Evolutionary conservation across 2,113 vertebrate species (phyloP), one percentile per base, ranked within the genome.

Genomic region (Recurvirostra avosetta): DNA sequence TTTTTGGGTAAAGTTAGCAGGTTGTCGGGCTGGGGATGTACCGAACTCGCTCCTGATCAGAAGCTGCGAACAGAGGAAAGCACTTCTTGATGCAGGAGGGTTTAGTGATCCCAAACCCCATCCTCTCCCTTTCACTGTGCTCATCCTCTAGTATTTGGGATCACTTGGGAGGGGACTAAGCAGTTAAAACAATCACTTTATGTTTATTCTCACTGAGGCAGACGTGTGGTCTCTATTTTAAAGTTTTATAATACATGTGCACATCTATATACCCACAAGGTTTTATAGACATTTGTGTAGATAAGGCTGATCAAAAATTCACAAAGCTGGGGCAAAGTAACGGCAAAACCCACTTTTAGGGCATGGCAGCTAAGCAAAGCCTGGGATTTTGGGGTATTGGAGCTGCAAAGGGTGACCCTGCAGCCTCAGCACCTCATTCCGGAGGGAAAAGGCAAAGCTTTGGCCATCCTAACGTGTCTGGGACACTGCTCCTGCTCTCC

Each of bases 401-500:
- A 66, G 53, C 16, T 62, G 19, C 47, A 12, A 19, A 73, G 13
- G 38, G 40, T 52, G 47, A 45, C 47, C 22, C 15, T 71, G 47
- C 20, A 9, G 8, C n/a, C 27, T 63, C 45, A n/a, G 26, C 34
- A 34, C 23, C 58, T 40, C 14, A 3, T 36, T 65, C 68, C 8
- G 32, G 23, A 12, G 27, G 36, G 45, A 18, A 16, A 49, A 86
- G 21, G 53, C 27, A 56, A 73, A 92, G 30, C 19, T 88, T 34
- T 73, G 40, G 9, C 63, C 32, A 6, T 14, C 16, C 70, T 14
- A 1, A 16, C 0, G 0, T 29, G 17, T 23, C 38, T 7, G 9
- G 56, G 49, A 52, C 1, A 1, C 53, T 43, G 63, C 11, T 66
- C 36, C 68, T 38, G 23, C 72, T 88, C 67, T 88, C 6, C n/a